Evolutionary conservation across 2,888 invertebrate species (phyloP), one percentile per base, ranked within the genome.

Genomic region (Drosophila siamana): DNA sequence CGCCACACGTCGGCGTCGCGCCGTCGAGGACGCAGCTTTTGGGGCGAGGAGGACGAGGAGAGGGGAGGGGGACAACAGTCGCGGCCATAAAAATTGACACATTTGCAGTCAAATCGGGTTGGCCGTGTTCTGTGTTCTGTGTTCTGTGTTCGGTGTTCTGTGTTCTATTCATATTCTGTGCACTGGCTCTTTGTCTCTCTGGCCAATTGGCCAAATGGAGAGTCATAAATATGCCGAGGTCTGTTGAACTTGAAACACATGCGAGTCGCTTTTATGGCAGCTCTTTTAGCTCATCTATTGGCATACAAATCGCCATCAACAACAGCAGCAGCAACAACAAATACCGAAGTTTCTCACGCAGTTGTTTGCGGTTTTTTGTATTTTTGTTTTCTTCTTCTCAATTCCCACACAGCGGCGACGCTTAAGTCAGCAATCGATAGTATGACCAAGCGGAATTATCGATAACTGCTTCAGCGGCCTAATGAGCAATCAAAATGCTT

Each of bases 81-180:
- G 62, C 36, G 63, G 59, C 44, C 71, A 78, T 82, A 74, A 76
- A 78, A 84, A 62, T 69, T 65, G 81, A 57, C 73, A 69, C 75
- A 71, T 69, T 81, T 69, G 69, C 72, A 55, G 69, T 70, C 75
- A 69, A 64, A 70, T 66, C 57, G 73, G 28, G 11, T 30, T 24
- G 64, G 28, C 63, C 28, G 13, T 41, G 24, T 44, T 59, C 54
- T 43, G 38, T 48, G 38, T 16, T 30, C 38, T 16, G 28, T 22
- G 1, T 30, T 30, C 30, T 16, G 40, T 30, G 11, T 15, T 44
- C 15, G 28, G 50, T n/a, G 33, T n/a, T 33, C 33, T 36, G 22
- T 8, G 19, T 46, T 51, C 43, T 16, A 82, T 79, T 82, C 67
- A 67, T 68, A 82, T 82, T 79, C 82, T 36, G 61, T 33, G 59